Base-by-base conservation (phyloP, 1,140 invertebrate species). In the Nilaparvata lugens region DNA sequence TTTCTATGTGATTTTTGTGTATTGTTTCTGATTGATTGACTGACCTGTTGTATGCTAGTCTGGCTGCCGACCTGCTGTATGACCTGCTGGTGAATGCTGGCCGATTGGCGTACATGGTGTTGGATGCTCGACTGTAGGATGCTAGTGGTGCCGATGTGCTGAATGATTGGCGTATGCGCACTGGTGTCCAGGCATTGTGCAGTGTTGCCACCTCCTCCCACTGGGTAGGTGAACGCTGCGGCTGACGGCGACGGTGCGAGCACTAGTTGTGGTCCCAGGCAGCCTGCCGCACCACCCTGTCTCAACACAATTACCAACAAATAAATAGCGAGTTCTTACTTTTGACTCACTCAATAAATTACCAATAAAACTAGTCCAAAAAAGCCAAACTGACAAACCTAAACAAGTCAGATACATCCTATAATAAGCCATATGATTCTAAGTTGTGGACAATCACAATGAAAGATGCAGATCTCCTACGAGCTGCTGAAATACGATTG, bases 81-180 rank as follows among this genome's bases (percentile, higher is more conserved):
- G 14, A 63, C 52, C 48, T 60, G 62, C 48, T 60, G 58, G 19
- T 60, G 58, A 18, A 60, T 60, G 21, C 57, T 62, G 4, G 45
- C 31, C 16, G 45, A 48, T 14, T 53, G 51, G 1, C 56, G 43
- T 16, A 62, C 51, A 52, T 51, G 57, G 19, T 56, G 54, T 5
- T 31, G 45, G 3, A 62, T 52, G 14, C 52, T 38, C 61, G 62
- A 64, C 63, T 66, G 65, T 54, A 62, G 63, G 60, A 66, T 62
- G 42, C 64, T 65, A 28, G 66, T 65, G 42, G 64, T 63, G 42
- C 61, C 60, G 28, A 64, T 62, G 16, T 65, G 64, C 43, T 65
- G 62, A 19, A 52, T 56, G 40, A 52, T 54, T 55, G 64, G 62
- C 31, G 58, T 35, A 38, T 52, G 48, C 28, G 48, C 19, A 4